Percentiles rank a stretch among this genome's conserved stretches.
These are phyloP conservation scores for Hemichromis elongatus DNA, from an alignment of 2,113 vertebrate genomes.

Conservation along the genomic window DNA sequence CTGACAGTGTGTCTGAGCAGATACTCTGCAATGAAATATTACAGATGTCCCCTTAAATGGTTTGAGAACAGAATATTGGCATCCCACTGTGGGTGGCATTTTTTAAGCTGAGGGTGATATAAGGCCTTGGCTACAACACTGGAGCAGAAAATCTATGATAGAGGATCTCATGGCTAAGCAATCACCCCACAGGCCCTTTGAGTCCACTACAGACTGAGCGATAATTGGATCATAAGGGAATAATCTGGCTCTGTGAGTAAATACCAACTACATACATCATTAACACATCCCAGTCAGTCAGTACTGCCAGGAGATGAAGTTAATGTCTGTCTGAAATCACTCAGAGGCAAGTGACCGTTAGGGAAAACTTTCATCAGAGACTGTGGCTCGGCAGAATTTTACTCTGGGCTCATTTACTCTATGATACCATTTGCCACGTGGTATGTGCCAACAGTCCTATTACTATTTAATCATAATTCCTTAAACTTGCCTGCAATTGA, in stretches of 20 bases:
- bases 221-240: constrained; percentile 60
- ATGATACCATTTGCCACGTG: not conserved
- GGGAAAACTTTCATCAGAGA: not conserved
- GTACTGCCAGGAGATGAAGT: constrained; percentile 27
- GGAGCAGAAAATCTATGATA: constrained; percentile 6
- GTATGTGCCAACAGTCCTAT: not conserved
- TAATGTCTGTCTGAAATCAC: constrained; percentile 25
- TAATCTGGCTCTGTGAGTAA: constrained; percentile 58
- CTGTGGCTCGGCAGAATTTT: not conserved
- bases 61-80: not conserved
- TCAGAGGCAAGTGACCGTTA: not conserved
- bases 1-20: not conserved
- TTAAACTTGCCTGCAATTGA: not conserved
- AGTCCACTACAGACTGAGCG: constrained; percentile 25
- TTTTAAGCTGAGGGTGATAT: not conserved
- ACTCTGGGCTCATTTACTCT: not conserved
- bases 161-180: constrained; percentile 35
- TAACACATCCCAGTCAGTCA: constrained; percentile 31
- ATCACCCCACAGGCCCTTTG: constrained; percentile 37
- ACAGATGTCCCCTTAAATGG: not conserved
- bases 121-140: not conserved
- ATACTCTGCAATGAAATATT: not conserved
- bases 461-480: not conserved
- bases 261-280: constrained; percentile 52
- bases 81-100: not conserved